These are phyloP conservation scores for Brenthis hecate DNA, from an alignment of 2,888 invertebrate species.

Conservation along the genomic window DNA sequence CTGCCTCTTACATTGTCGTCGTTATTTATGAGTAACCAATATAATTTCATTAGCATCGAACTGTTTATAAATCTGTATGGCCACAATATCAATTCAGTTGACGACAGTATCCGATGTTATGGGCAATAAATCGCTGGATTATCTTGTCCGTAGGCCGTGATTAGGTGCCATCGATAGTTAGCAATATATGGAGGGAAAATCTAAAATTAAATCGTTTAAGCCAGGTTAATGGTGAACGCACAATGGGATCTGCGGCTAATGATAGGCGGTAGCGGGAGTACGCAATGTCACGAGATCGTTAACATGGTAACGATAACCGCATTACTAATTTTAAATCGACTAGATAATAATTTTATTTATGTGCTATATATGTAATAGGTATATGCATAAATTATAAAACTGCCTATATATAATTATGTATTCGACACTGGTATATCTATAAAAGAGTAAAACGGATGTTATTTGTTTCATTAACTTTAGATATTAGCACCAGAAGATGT, in stretches of 20 bases:
- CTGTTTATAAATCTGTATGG: slow-evolving; percentile 70
- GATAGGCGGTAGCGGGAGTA: slow-evolving; percentile 50
- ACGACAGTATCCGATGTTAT: slow-evolving; percentile 70
- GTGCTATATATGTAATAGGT: background rate
- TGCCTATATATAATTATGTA: too few relatives aligned
- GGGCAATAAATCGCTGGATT: slow-evolving; percentile 79
- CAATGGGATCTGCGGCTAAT: slow-evolving; percentile 59
- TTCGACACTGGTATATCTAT: too few relatives aligned
- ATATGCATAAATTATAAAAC: too few relatives aligned
- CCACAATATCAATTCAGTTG: slow-evolving; percentile 64
- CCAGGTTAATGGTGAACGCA: slow-evolving; percentile 66
- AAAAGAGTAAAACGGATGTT: too few relatives aligned
- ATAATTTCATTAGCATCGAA: slow-evolving; percentile 75
- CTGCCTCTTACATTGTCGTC: slow-evolving; percentile 57
- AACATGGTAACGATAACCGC: slow-evolving; percentile 32
- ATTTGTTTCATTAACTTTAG: too few relatives aligned
- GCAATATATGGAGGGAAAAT: slow-evolving; percentile 66
- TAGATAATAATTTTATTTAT: slow-evolving; percentile 8
- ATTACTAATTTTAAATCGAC: slow-evolving; percentile 22
- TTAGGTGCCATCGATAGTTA: slow-evolving; percentile 68
- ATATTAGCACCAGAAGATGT: too few relatives aligned
- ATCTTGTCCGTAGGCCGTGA: slow-evolving; percentile 75
- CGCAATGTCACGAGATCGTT: slow-evolving; percentile 36
- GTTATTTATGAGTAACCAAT: slow-evolving; percentile 75
- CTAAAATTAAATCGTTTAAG: slow-evolving; percentile 76